A percentile compares a stretch with the other conserved stretches of the same genome.
These are phyloP conservation scores for Sylvilagus bachmani DNA, from an alignment of 2,113 vertebrate species.

Conservation along the genomic window DNA sequence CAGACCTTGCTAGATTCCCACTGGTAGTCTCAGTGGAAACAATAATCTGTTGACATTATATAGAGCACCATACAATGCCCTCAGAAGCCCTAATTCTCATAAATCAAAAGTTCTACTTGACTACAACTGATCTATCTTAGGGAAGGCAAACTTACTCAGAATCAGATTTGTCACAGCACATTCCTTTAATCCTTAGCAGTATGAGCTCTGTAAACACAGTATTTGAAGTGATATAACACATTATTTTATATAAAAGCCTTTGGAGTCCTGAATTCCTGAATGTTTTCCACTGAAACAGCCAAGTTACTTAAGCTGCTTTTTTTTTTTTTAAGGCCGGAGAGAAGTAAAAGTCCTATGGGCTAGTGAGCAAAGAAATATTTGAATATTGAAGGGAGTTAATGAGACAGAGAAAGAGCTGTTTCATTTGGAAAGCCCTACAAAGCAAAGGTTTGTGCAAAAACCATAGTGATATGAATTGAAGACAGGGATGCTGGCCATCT, in stretches of 20 bases:
- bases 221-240: conserved; percentile 79
- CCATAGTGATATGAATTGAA: conserved; percentile 4
- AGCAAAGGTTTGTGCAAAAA: conserved; percentile 21
- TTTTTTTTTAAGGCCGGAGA: background rate
- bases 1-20: background rate
- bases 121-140: conserved; percentile 68
- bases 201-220: conserved; percentile 77
- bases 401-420: conserved; percentile 59
- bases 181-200: conserved; percentile 79
- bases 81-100: conserved; percentile 67
- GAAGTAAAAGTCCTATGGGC: conserved; percentile 15
- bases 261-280: conserved; percentile 59
- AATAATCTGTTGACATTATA: conserved; percentile 53
- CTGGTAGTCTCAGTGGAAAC: conserved; percentile 33
- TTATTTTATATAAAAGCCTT: conserved; percentile 76
- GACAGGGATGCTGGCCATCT: background rate
- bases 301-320: conserved; percentile 71
- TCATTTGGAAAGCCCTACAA: conserved; percentile 37
- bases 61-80: background rate
- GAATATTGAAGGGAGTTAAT: conserved; percentile 71
- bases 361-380: conserved; percentile 67
- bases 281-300: conserved; percentile 71
- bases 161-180: conserved; percentile 77
- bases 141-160: conserved; percentile 67
- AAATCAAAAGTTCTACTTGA: conserved; percentile 79